Conservation (phyloP, 2,888 invertebrate genomes). For the Entomobrya multifasciata region DNA sequence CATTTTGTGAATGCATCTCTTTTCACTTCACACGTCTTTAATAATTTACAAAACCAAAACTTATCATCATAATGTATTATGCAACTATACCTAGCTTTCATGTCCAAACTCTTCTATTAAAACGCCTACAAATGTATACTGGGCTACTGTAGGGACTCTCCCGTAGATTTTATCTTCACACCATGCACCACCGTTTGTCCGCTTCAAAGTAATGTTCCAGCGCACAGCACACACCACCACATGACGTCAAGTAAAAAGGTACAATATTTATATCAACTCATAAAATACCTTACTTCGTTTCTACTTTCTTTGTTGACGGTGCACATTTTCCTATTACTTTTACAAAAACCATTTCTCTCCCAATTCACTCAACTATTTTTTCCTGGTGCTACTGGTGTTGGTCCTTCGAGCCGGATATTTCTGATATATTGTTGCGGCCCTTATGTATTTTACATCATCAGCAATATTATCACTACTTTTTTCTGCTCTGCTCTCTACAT, state of each 20-base stretch:
- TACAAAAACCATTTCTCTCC: neutral
- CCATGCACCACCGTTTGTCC: too few species aligned
- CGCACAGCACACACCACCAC: neutral
- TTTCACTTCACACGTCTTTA: too few species aligned
- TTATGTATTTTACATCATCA: neutral
- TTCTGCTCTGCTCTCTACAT: too few species aligned
- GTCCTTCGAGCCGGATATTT: neutral
- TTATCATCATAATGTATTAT: too few species aligned
- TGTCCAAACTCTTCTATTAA: too few species aligned
- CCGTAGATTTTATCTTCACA: too few species aligned
- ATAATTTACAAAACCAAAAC: too few species aligned
- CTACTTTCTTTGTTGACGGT: neutral
- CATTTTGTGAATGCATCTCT: too few species aligned
- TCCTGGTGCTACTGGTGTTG: neutral
- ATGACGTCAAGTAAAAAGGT: slow-evolving; percentile 1
- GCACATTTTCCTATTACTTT: neutral
- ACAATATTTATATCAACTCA: slow-evolving; percentile 33
- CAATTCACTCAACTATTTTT: neutral
- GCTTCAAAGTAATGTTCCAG: too few species aligned
- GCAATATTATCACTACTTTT: slow-evolving; percentile 6
- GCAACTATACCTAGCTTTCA: too few species aligned
- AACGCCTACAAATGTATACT: too few species aligned
- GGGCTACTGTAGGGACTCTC: too few species aligned
- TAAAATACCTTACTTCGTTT: neutral
- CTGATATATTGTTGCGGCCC: neutral